Conservation (phyloP, 37 sponge, comb jelly and placozoan genomes). For the Tethya wilhelma region DNA sequence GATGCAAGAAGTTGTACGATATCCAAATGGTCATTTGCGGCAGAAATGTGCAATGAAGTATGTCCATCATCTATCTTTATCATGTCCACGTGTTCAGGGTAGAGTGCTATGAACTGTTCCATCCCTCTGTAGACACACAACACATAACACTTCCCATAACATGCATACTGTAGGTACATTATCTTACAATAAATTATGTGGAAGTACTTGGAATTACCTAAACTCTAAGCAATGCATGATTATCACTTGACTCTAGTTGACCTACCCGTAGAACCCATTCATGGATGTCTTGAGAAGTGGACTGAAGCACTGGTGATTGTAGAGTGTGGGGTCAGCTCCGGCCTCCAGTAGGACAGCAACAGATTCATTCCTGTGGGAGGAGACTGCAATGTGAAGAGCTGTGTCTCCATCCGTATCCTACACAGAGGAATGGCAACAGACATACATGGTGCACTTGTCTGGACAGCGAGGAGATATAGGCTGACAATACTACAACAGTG, state of each 20-base stretch:
- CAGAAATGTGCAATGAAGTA: slow-evolving; percentile 27
- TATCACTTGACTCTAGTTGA: neutral
- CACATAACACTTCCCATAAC: too few species aligned
- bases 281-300: slow-evolving; percentile 9
- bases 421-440: too few species aligned
- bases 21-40: slow-evolving; percentile 6
- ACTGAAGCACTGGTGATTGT: neutral
- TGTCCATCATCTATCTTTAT: slow-evolving; percentile 40
- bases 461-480: too few species aligned
- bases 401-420: slow-evolving; percentile 24
- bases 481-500: too few species aligned
- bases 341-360: slow-evolving; percentile 1
- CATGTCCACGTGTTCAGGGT: slow-evolving; percentile 39
- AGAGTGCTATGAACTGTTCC: slow-evolving; percentile 24
- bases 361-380: neutral
- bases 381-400: slow-evolving; percentile 22
- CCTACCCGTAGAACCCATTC: slow-evolving; percentile 19
- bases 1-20: neutral
- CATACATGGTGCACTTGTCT: too few species aligned
- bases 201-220: too few species aligned
- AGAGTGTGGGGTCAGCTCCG: slow-evolving; percentile 23
- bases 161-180: too few species aligned
- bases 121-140: slow-evolving; percentile 7
- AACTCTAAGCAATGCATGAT: neutral
- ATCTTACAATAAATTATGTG: too few species aligned